Conservation (phyloP, 2,113 vertebrate species). For the Apteryx owenii region DNA sequence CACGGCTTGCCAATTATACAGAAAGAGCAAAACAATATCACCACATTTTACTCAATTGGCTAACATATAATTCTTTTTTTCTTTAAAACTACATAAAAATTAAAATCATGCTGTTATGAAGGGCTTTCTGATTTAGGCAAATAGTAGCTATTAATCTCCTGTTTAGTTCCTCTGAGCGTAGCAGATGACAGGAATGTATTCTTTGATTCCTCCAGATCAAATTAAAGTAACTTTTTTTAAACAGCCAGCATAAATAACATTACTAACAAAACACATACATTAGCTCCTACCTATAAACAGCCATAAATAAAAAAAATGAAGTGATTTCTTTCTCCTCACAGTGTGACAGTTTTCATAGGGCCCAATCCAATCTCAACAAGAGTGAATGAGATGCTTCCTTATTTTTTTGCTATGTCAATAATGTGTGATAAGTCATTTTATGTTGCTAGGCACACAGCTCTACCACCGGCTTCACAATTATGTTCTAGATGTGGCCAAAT, state of each 20-base stretch:
- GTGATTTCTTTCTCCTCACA: neutral
- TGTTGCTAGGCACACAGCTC: neutral
- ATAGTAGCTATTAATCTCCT: neutral
- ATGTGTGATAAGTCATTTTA: neutral
- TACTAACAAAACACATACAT: neutral
- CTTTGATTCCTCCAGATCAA: neutral
- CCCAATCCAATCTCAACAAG: neutral
- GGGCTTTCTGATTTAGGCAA: neutral
- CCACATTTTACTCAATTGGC: neutral
- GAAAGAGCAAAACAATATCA: neutral
- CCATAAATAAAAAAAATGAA: neutral
- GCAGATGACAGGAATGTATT: neutral
- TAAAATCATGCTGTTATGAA: neutral
- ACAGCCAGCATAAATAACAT: neutral
- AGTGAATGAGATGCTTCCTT: fast-evolving
- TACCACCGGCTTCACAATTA: neutral
- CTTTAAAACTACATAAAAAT: neutral
- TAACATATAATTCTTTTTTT: neutral
- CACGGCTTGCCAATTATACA: neutral
- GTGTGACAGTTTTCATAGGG: neutral
- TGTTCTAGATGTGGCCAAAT: neutral
- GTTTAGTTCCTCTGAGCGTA: neutral
- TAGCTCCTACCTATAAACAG: neutral
- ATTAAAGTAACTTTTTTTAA: neutral
- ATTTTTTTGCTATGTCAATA: neutral